Conservation (phyloP, 2,888 invertebrate species). For the Monopis laevigella region DNA sequence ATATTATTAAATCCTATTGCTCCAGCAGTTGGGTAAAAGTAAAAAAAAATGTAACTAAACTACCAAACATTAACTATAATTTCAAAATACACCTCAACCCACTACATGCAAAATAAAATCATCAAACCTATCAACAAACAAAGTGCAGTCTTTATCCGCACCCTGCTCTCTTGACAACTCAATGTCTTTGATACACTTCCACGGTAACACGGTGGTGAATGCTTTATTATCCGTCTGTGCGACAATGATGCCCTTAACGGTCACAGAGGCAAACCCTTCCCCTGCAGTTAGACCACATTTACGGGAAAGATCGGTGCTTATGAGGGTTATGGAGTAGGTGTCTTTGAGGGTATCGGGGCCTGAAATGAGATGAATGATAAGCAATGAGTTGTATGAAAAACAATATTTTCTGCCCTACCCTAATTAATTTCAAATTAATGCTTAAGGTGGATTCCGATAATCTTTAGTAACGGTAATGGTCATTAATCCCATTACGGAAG, state of each 20-base stretch:
- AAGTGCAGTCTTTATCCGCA: slow-evolving; percentile 67
- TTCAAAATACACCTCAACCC: too few relatives aligned
- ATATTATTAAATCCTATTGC: too few relatives aligned
- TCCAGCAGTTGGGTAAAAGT: too few relatives aligned
- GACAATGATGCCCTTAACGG: slow-evolving; percentile 62
- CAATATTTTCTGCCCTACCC: too few relatives aligned
- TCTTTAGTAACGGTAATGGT: too few relatives aligned
- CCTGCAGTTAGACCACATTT: slow-evolving; percentile 67
- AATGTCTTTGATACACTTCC: slow-evolving; percentile 69
- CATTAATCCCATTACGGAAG: too few relatives aligned
- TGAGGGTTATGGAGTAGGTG: slow-evolving; percentile 68
- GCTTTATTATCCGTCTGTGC: slow-evolving; percentile 58
- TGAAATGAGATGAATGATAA: slow-evolving; percentile 31
- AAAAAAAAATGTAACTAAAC: too few relatives aligned
- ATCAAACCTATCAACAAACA: slow-evolving; percentile 70
- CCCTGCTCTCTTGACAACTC: slow-evolving; percentile 57
- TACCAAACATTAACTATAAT: too few relatives aligned
- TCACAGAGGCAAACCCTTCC: slow-evolving; percentile 66
- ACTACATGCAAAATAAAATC: slow-evolving; percentile 14
- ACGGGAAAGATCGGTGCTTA: slow-evolving; percentile 71
- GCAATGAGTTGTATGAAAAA: too few relatives aligned
- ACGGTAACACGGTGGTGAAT: slow-evolving; percentile 59
- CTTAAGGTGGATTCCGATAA: too few relatives aligned
- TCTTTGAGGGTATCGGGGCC: slow-evolving; percentile 57
- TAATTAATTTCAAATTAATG: too few relatives aligned